Evolutionary conservation across 1,140 invertebrate species (phyloP).

Genomic region (Notospermus geniculatus): DNA sequence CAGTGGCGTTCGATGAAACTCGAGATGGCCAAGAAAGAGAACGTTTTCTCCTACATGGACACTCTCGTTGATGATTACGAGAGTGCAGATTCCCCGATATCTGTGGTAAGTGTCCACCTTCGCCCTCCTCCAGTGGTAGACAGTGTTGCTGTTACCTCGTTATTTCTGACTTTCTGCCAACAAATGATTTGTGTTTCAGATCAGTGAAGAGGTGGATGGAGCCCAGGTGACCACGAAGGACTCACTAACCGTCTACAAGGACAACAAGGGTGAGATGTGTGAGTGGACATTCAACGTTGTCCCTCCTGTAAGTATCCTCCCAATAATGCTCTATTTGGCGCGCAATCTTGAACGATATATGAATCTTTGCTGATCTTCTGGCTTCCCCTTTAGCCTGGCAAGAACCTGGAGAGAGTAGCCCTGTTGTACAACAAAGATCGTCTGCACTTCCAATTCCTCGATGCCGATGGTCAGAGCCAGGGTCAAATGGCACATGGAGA

Average conservation of each 20-base stretch:
- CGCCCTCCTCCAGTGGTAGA: too few relatives aligned
- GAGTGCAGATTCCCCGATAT: constrained; percentile 31
- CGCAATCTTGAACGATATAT: too few relatives aligned
- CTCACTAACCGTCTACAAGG: constrained; percentile 34
- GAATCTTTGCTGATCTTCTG: too few relatives aligned
- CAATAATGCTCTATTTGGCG: too few relatives aligned
- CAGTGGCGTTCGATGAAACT: constrained; percentile 49
- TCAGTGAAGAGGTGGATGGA: constrained; percentile 31
- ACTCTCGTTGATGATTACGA: constrained; percentile 42
- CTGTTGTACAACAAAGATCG: constrained; percentile 45
- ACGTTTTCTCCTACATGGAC: constrained; percentile 49
- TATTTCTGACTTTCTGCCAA: too few relatives aligned
- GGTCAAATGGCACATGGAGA: constrained; percentile 41
- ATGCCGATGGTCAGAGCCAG: constrained; percentile 9
- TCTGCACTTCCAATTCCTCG: constrained; percentile 39
- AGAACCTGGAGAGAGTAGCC: constrained; percentile 32
- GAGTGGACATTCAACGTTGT: constrained; percentile 35
- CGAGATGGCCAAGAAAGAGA: constrained; percentile 40
- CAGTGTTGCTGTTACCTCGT: too few relatives aligned
- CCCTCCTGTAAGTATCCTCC: constrained; percentile 24
- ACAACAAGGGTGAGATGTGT: constrained; percentile 37
- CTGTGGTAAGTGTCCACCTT: constrained; percentile 40
- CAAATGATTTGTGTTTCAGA: constrained; percentile 23
- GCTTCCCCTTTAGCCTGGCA: background rate
- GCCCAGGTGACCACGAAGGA: constrained; percentile 26